A percentile compares a stretch with the other conserved stretches of the same genome.
These are phyloP conservation scores for Sus scrofa DNA, from an alignment of 2,113 vertebrate genomes.

Conservation along the genomic window DNA sequence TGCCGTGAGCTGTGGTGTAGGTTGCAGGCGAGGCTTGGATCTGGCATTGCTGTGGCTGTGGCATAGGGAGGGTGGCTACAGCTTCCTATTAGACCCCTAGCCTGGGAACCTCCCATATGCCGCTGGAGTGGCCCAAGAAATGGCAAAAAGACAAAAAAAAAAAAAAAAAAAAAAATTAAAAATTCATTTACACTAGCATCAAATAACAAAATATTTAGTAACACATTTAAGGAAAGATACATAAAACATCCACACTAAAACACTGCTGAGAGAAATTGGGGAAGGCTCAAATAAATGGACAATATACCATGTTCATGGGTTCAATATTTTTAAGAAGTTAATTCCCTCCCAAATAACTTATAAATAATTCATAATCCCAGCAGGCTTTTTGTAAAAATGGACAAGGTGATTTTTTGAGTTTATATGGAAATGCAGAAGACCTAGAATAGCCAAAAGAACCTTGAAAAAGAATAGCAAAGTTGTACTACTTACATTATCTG, in stretches of 20 bases:
- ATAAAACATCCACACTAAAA: neutral
- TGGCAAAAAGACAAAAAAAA: too few species aligned
- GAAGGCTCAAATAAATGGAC: neutral
- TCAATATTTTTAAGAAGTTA: neutral
- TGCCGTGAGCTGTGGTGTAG: too few species aligned
- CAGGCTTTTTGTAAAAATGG: neutral
- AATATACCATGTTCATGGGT: neutral
- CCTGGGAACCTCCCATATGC: too few species aligned
- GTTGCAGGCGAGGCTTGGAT: too few species aligned
- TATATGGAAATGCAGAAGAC: neutral
- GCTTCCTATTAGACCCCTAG: too few species aligned
- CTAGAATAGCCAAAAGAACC: neutral
- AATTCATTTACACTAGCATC: neutral
- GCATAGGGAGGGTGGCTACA: too few species aligned
- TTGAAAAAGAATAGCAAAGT: neutral
- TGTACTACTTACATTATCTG: neutral
- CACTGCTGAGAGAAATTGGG: neutral
- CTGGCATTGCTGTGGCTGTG: too few species aligned
- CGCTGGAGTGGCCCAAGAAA: too few species aligned
- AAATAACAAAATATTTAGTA: constrained; percentile 43
- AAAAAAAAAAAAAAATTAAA: neutral
- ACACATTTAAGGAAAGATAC: neutral
- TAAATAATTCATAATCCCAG: neutral
- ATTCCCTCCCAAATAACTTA: neutral
- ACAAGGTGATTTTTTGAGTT: constrained; percentile 9